Percentiles rank a stretch among this genome's conserved stretches.
These are phyloP conservation scores for Chaitophorus viminalis DNA, from an alignment of 2,888 invertebrate species.

Conservation along the genomic window DNA sequence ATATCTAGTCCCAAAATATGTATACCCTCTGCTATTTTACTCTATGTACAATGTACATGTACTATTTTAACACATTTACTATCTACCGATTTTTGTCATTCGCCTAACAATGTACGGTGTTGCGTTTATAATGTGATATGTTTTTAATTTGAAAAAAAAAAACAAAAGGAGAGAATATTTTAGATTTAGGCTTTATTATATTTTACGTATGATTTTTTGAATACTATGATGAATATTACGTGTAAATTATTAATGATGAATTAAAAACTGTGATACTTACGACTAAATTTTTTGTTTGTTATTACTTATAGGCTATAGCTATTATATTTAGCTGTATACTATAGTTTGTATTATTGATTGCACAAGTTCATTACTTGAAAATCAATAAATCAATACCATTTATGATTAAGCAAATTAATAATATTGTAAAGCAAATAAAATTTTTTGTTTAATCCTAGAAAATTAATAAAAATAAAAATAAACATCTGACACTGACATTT, in stretches of 20 bases:
- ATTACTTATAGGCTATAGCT: no score
- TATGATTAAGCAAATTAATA: no score
- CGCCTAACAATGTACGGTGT: slow-evolving; percentile 51
- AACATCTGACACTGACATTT: no score
- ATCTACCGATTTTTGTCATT: slow-evolving; percentile 49
- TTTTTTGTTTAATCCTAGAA: no score
- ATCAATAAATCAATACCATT: no score
- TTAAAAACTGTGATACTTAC: slow-evolving; percentile 61
- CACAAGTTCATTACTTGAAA: no score
- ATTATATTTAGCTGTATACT: no score
- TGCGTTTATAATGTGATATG: slow-evolving; percentile 56
- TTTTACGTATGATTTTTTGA: slow-evolving; percentile 54
- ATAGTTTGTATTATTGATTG: no score
- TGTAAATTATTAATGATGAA: slow-evolving; percentile 61
- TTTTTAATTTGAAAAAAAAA: slow-evolving; percentile 52
- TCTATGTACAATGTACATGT: slow-evolving; percentile 19
- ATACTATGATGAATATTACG: slow-evolving; percentile 51
- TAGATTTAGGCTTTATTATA: slow-evolving; percentile 58
- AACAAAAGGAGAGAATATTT: slow-evolving; percentile 31
- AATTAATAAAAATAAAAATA: no score
- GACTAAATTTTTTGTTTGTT: slow-evolving; percentile 38
- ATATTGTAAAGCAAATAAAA: no score
- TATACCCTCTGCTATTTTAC: slow-evolving; percentile 24
- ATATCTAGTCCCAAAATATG: neutral
- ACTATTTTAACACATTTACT: slow-evolving; percentile 40